phyloP scores from a whole-genome alignment of 2,797 vertebrate genomes.

The Phoeniculus purpureus region DNA sequence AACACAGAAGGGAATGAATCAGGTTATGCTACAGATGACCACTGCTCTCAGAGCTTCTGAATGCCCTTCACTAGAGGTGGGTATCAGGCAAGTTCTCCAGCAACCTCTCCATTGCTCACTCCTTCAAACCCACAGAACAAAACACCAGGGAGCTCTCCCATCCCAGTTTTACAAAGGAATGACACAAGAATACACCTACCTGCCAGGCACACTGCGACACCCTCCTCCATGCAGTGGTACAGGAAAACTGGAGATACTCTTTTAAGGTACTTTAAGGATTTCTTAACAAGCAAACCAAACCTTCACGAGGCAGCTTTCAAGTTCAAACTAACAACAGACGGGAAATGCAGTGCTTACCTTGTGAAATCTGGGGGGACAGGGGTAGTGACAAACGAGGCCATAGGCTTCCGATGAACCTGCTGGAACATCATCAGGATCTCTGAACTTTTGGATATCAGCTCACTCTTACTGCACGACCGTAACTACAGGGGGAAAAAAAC shows the following conservation, averaged over 20 bases:
- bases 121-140: not conserved
- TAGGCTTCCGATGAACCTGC: conserved; percentile 97
- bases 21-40: not conserved
- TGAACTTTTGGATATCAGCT: conserved; percentile 94
- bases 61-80: not conserved
- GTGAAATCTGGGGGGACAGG: conserved; percentile 98
- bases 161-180: not conserved
- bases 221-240: not conserved
- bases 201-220: not conserved
- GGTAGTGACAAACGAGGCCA: conserved; percentile 98
- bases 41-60: not conserved
- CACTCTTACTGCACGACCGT: conserved; percentile 97
- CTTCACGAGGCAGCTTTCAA: not conserved
- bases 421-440: conserved; percentile 99
- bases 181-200: not conserved
- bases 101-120: no score
- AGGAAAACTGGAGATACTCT: not conserved
- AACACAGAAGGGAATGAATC: not conserved
- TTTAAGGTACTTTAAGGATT: not conserved
- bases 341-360: conserved; percentile 77
- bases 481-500: conserved; percentile 75
- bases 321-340: not conserved
- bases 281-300: not conserved
- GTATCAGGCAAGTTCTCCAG: not conserved
- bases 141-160: accelerated